These are phyloP conservation scores for Chrysaora quinquecirrha DNA, from an alignment of 30 jellyfish, hydroid and myxozoan species.

Conservation along the genomic window DNA sequence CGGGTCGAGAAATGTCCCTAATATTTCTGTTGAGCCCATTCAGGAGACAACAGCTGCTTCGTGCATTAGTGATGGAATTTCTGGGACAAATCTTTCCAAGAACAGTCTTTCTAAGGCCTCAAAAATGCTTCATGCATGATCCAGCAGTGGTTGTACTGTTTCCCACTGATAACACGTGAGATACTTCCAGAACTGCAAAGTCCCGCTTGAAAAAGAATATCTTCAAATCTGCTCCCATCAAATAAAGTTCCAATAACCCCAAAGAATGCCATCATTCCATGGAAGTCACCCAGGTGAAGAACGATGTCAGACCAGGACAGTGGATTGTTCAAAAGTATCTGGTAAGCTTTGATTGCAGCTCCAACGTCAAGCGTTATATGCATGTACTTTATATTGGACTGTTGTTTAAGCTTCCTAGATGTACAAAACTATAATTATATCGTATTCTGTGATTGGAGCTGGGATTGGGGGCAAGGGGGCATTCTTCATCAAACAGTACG, in stretches of 20 bases:
- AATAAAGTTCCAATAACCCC: constrained; percentile 21
- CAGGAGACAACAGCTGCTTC: neutral
- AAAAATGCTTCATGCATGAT: constrained; percentile 27
- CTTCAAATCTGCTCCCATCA: constrained; percentile 46
- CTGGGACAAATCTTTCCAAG: constrained; percentile 7
- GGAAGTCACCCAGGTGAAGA: constrained; percentile 48
- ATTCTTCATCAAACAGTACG: neutral
- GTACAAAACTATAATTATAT: neutral
- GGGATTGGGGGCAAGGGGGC: neutral
- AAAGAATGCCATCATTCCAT: constrained; percentile 52
- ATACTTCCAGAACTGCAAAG: constrained; percentile 45
- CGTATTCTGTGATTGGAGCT: constrained; percentile 5
- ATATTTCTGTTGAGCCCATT: neutral
- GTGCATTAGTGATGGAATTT: neutral
- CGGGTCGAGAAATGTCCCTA: neutral
- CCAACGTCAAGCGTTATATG: constrained; percentile 12
- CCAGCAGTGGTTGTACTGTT: constrained; percentile 45
- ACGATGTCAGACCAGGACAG: constrained; percentile 7
- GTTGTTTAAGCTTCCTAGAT: neutral
- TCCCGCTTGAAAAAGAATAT: constrained; percentile 25
- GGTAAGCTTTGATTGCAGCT: constrained; percentile 5
- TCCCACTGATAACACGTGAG: constrained; percentile 27
- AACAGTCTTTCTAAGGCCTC: constrained; percentile 47
- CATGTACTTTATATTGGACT: constrained; percentile 1
- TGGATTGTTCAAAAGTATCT: constrained; percentile 1